phyloP scores from a whole-genome alignment of 2,888 invertebrate genomes.

The Palloptera scutellata region DNA sequence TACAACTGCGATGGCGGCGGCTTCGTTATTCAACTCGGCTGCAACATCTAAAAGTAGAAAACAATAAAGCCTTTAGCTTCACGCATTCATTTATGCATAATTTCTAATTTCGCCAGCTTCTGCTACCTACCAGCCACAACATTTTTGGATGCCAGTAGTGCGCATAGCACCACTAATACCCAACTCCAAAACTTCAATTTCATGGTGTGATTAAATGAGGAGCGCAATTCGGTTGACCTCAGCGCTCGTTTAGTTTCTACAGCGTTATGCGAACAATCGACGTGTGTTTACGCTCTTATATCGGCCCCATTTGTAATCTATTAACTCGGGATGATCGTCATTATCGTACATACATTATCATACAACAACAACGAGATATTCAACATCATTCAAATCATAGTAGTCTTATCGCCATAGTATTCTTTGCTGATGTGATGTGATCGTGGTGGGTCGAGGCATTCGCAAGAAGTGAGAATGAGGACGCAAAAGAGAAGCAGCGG shows the following conservation, averaged over 20 bases:
- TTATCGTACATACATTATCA: constrained; percentile 6
- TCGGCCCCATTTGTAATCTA: constrained; percentile 35
- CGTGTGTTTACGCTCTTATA: constrained; percentile 38
- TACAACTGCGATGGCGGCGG: background rate
- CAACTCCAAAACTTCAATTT: constrained; percentile 41
- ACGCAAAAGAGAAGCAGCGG: no score
- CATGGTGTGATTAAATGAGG: constrained; percentile 17
- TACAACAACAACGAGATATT: no score
- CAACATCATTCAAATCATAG: no score
- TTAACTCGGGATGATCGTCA: constrained; percentile 12
- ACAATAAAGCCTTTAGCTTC: background rate
- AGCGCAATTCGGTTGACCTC: constrained; percentile 32
- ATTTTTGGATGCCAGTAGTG: constrained; percentile 34
- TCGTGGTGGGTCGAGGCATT: no score
- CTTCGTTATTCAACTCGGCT: background rate
- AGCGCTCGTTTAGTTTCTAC: constrained; percentile 25
- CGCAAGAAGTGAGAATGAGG: no score
- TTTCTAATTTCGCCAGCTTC: background rate
- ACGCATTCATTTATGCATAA: background rate
- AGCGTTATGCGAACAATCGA: constrained; percentile 36
- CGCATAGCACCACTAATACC: constrained; percentile 44
- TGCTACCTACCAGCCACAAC: constrained; percentile 29
- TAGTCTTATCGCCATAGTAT: no score
- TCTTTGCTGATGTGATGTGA: no score
- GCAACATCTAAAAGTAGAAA: background rate